Base-by-base conservation (phyloP, 2,113 vertebrate genomes). In the Cinclus cinclus region DNA sequence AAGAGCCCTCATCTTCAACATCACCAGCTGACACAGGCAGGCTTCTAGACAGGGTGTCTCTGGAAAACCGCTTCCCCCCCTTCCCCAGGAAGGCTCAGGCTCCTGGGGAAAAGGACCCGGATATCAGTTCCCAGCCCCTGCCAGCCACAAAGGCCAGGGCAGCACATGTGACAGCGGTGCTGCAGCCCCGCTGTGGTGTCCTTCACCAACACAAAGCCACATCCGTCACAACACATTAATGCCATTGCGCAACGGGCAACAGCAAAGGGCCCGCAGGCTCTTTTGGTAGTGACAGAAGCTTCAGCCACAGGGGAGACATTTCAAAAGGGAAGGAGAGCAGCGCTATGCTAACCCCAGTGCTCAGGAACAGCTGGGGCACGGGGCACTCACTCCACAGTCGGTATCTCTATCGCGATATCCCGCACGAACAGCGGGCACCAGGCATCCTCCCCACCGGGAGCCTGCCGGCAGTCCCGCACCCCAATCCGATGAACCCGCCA, bases 41-140 rank as follows among this genome's bases (percentile, higher is more conserved):
- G 23, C 70, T 39, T 9, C 0, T 0, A 82, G 79, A 63, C 64
- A 76, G 20, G 11, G 13, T 11, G 22, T 21, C 81, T 80, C 55
- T 3, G 2, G 42, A 85, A 85, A 52, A 52, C 33, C 0, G 0
- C 28, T 70, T 80, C 25, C 35, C 11, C 52, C 10, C 8, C 10
- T 41, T 70, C 47, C 28, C 42, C 31, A 31, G 47, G 24, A 64
- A 42, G 17, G n/a, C 64, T 65, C 4, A 0, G 24, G 56, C 16
- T 79, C 19, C 58, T 6, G 12, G 20, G 30, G 22, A 55, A 62
- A 71, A 91, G 14, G 52, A 73, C 19, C 10, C 4, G 2, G 69
- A 68, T n/a, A 33, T 68, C 60, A 35, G 31, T 25, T 23, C 31
- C n/a, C 41, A 14, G 22, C 27, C 35, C 7, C 49, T 63, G 35